Conservation (phyloP, 2,113 vertebrate genomes). For the Origma solitaria region DNA sequence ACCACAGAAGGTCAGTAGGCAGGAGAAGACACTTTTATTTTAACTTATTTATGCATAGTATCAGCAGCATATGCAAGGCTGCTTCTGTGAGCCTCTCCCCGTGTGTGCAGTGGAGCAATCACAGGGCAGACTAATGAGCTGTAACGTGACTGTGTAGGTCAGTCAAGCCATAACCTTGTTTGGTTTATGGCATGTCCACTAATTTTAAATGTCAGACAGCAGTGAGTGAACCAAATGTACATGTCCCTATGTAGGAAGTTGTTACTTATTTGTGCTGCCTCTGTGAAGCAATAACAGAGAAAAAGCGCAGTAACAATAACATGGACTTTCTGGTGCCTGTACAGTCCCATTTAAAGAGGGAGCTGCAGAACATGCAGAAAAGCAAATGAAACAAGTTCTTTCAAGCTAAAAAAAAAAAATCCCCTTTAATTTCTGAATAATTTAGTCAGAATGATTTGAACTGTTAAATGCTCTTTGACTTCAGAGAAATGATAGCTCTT, state of each 20-base stretch:
- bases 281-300: neutral
- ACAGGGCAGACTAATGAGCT: neutral
- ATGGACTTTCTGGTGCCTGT: neutral
- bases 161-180: neutral
- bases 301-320: neutral
- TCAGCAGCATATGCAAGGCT: accelerated
- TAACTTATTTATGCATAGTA: neutral
- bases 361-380: neutral
- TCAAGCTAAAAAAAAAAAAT: neutral
- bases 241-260: neutral
- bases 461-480: neutral
- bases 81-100: neutral
- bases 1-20: neutral
- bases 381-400: neutral
- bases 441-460: neutral
- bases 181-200: neutral
- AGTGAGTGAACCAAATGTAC: neutral
- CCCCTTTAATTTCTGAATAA: neutral
- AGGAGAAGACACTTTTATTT: neutral
- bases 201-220: neutral
- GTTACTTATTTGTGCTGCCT: neutral
- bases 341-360: neutral
- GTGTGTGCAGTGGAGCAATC: accelerated
- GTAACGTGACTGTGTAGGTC: neutral
- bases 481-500: neutral